Percentiles rank a stretch among this genome's conserved stretches.
These are phyloP conservation scores for Heliconius ismenius DNA, from an alignment of 2,888 invertebrate species.

Conservation along the genomic window DNA sequence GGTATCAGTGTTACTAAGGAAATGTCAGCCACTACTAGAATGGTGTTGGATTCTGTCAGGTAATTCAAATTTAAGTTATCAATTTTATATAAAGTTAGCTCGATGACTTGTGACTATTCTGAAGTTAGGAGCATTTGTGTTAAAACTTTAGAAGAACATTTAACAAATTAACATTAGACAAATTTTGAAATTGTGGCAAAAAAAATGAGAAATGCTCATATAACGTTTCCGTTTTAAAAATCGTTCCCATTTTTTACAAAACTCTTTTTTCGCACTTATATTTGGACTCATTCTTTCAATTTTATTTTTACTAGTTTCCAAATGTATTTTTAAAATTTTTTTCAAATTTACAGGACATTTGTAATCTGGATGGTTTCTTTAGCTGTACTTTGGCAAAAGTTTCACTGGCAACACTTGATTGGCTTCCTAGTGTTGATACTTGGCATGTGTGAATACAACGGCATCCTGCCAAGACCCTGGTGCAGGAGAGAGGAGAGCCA, in stretches of 20 bases:
- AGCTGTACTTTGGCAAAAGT: slow-evolving; percentile 87
- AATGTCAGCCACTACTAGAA: slow-evolving; percentile 94
- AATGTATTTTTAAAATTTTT: slow-evolving; percentile 10
- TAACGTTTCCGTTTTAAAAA: no score
- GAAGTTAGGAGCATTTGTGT: no score
- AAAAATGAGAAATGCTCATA: no score
- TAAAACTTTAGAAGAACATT: no score
- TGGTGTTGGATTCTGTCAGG: slow-evolving; percentile 93
- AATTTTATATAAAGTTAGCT: no score
- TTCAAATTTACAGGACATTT: slow-evolving; percentile 83
- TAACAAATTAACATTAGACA: no score
- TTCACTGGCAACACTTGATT: slow-evolving; percentile 89
- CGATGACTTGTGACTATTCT: no score
- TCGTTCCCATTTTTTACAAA: no score
- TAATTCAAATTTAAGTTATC: slow-evolving; percentile 40
- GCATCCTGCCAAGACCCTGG: slow-evolving; percentile 66
- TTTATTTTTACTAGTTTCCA: no score
- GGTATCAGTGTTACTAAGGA: slow-evolving; percentile 96
- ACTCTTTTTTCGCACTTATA: no score
- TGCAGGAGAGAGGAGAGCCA: not conserved
- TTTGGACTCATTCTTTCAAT: no score
- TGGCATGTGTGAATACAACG: slow-evolving; percentile 93
- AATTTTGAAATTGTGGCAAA: no score
- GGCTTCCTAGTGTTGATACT: slow-evolving; percentile 89
- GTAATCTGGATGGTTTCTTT: slow-evolving; percentile 94